Percentiles rank a stretch among this genome's conserved stretches.
phyloP scores from a whole-genome alignment of 1,140 invertebrate species.

The Protaetia brevitarsis region DNA sequence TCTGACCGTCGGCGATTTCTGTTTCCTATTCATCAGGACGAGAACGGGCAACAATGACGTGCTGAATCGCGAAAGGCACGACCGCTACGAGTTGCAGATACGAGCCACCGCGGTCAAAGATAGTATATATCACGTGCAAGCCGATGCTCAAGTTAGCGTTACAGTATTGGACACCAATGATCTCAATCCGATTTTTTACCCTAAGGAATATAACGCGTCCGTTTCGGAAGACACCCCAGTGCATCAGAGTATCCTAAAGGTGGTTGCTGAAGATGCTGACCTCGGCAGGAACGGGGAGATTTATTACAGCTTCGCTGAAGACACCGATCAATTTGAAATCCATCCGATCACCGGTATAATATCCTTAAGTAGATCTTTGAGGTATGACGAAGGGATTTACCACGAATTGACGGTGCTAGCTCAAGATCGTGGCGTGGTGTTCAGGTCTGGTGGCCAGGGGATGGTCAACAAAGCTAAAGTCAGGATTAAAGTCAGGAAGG shows the following conservation, averaged over 20 bases:
- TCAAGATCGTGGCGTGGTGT: conserved; percentile 75
- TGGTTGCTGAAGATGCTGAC: conserved; percentile 90
- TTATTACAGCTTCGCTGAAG: conserved; percentile 88
- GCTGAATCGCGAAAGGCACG: conserved; percentile 86
- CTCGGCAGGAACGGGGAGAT: conserved; percentile 92
- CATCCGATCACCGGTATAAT: conserved; percentile 90
- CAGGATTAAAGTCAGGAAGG: conserved; percentile 74
- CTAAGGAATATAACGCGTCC: conserved; percentile 78
- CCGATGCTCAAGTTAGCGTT: conserved; percentile 74
- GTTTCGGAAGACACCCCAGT: conserved; percentile 87
- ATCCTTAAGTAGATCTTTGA: conserved; percentile 75
- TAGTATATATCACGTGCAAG: conserved; percentile 58
- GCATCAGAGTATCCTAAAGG: conserved; percentile 72
- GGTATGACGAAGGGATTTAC: conserved; percentile 63
- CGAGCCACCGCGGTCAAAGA: conserved; percentile 66
- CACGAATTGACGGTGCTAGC: conserved; percentile 79
- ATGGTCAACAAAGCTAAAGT: conserved; percentile 70
- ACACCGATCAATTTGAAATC: conserved; percentile 81
- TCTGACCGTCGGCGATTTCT: conserved; percentile 84
- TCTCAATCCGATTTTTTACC: conserved; percentile 87
- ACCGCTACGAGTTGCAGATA: conserved; percentile 77
- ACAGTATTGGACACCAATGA: conserved; percentile 87
- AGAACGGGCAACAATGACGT: conserved; percentile 79
- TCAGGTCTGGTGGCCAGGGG: conserved; percentile 54
- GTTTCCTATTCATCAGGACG: conserved; percentile 84